Conservation (phyloP, 2,797 vertebrate genomes). For the Pangasius sanitwongsei region DNA sequence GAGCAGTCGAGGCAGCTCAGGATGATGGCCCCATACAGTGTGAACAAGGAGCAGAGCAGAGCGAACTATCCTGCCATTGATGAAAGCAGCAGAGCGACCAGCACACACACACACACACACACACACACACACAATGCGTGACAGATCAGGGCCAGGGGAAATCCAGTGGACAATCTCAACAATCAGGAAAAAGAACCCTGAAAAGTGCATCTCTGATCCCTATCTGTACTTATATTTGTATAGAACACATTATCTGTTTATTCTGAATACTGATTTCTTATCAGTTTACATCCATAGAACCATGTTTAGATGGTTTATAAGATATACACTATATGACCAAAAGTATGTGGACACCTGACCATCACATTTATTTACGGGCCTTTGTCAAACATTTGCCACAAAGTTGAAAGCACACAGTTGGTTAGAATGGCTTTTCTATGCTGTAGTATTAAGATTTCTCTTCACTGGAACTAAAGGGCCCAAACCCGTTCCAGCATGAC, state of each 20-base stretch:
- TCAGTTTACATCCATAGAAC: neutral
- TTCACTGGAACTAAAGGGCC: no score
- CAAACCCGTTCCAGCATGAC: no score
- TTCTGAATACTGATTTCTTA: neutral
- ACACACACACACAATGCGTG: neutral
- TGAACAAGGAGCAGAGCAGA: neutral
- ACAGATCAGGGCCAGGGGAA: neutral
- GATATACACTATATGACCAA: neutral
- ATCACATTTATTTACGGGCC: no score
- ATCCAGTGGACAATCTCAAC: neutral
- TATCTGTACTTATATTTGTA: neutral
- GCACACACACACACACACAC: neutral
- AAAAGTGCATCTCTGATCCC: neutral
- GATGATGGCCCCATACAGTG: neutral
- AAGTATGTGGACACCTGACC: no score
- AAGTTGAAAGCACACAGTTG: no score
- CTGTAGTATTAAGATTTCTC: no score
- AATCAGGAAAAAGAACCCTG: neutral
- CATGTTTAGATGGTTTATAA: neutral
- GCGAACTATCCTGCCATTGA: neutral
- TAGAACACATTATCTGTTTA: neutral
- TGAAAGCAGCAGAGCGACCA: neutral
- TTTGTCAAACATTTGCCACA: no score
- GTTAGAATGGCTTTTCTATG: no score
- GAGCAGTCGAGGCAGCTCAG: neutral